These are phyloP conservation scores for Odontesthes bonariensis DNA, from an alignment of 2,113 vertebrate species.

Conservation along the genomic window DNA sequence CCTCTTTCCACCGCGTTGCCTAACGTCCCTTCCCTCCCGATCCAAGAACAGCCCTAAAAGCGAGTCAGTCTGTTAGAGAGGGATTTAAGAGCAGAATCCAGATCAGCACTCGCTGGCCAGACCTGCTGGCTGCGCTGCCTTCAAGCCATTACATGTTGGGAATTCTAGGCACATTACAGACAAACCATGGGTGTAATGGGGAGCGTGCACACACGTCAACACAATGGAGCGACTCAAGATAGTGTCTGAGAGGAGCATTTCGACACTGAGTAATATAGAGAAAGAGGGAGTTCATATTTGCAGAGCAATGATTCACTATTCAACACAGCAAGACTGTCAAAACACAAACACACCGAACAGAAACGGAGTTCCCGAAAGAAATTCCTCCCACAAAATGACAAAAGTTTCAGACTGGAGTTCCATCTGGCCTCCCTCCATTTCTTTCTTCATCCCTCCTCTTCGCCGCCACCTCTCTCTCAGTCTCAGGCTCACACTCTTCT, in stretches of 20 bases:
- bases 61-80: conserved; percentile 31
- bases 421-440: conserved; percentile 56
- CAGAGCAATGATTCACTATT: neutral
- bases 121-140: conserved; percentile 57
- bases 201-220: conserved; percentile 8
- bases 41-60: conserved; percentile 61
- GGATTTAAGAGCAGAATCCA: conserved; percentile 65
- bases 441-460: conserved; percentile 35
- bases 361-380: conserved; percentile 49
- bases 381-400: conserved; percentile 65
- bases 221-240: conserved; percentile 46
- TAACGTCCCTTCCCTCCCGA: conserved; percentile 45
- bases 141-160: conserved; percentile 45
- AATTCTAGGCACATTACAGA: conserved; percentile 55
- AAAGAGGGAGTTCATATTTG: conserved; percentile 44
- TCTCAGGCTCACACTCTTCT: conserved; percentile 22
- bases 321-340: conserved; percentile 17
- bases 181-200: conserved; percentile 51
- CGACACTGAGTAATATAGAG: conserved; percentile 44
- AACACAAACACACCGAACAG: conserved; percentile 35
- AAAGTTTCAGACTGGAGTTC: conserved; percentile 48
- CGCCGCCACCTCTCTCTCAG: conserved; percentile 12
- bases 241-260: conserved; percentile 14
- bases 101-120: conserved; percentile 54
- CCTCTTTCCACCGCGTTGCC: conserved; percentile 40